Base-by-base conservation (phyloP, 2,888 invertebrate species). In the Pammene fasciana region DNA sequence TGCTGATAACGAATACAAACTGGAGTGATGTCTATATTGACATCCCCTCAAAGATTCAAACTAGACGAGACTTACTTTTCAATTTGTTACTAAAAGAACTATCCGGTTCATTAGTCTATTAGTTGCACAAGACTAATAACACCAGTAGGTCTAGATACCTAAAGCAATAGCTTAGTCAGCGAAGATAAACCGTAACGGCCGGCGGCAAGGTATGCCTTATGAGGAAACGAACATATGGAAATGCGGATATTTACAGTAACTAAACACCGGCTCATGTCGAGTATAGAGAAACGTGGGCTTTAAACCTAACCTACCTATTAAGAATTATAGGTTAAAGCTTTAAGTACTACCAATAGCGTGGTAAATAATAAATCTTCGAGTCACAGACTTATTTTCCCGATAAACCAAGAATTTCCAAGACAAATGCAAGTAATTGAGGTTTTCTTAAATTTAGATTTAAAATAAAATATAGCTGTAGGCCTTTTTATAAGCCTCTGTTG, bases 1-100 rank as follows among this genome's bases (percentile, higher is more conserved):
- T 60, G 70, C 72, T 72, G 71, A 70, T 72, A 72, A 70, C 73
- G 68, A 73, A 67, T 72, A 73, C 61, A 72, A 72, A 73, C 73
- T 73, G 67, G 70, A 71, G 65, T 65, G 54, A 65, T 52, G 48
- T 60, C 26, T 65, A 46, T 11, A 60, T 60, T 55, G 46, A 60
- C 54, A 41, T n/a, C 38, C 38, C 52, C 16, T 6, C 10, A 56
- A 56, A 38, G 9, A 38, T 38, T 9, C 38, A 38, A 38, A 7
- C 7, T 7, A 14, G 14, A 14, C 48, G 48, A 48, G 8, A 48
- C 48, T 9, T 45, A 18, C 4, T 9, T n/a, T 57, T 38, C 6
- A 38, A 38, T 9, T 3, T 38, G 7, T 38, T 38, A 38, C 5
- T 7, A 38, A 38, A 38, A 1, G 36, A 10, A 55, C 14, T 38